phyloP scores from a whole-genome alignment of 1,140 invertebrate genomes.

The Conopomorpha cramerella region DNA sequence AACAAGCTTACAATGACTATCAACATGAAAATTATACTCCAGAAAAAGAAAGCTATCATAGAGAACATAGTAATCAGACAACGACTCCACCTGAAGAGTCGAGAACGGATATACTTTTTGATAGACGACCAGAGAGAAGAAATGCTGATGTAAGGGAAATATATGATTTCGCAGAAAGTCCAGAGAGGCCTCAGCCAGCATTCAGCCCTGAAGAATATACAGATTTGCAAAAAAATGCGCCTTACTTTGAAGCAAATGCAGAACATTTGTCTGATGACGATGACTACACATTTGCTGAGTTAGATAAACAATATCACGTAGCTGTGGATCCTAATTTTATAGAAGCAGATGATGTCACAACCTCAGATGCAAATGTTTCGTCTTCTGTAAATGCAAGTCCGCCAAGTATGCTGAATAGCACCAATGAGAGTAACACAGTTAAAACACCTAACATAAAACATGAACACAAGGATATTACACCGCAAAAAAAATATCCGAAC shows the following conservation, averaged over 20 bases:
- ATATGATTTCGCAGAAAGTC: not conserved
- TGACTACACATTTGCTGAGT: constrained; percentile 44
- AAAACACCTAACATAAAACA: not conserved
- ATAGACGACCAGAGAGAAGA: constrained; percentile 7
- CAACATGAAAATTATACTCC: not conserved
- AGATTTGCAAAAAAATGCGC: not conserved
- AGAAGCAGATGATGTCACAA: constrained; percentile 14
- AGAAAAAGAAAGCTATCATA: constrained; percentile 7
- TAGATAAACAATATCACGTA: constrained; percentile 51
- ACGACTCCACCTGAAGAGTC: constrained; percentile 6
- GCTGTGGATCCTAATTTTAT: constrained; percentile 46
- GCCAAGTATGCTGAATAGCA: not conserved
- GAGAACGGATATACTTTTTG: constrained; percentile 8
- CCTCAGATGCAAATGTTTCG: not conserved
- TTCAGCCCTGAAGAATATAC: not conserved
- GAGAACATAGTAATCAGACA: not conserved
- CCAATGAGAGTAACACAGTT: not conserved
- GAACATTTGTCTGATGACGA: constrained; percentile 35
- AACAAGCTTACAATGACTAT: constrained; percentile 1
- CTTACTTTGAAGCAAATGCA: constrained; percentile 23
- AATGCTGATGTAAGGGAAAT: constrained; percentile 3
- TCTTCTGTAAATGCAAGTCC: too few species aligned
- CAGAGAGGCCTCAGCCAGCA: too few species aligned
- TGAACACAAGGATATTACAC: too few species aligned
- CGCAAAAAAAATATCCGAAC: not conserved